Conservation (phyloP, 2,888 invertebrate genomes). For the Malachius bipustulatus region DNA sequence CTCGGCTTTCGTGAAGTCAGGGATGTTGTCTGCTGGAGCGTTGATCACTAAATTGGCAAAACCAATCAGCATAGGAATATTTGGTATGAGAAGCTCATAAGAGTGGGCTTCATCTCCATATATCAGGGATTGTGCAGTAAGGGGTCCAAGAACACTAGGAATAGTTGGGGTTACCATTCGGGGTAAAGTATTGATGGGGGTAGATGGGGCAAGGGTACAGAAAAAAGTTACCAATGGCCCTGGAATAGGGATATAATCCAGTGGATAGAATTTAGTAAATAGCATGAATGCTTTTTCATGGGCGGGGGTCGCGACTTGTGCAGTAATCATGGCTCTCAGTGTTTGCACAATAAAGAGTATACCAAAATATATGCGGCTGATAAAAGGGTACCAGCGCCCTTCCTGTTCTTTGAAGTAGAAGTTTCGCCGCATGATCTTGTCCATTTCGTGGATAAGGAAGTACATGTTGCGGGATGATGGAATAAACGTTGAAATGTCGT, state of each 20-base stretch:
- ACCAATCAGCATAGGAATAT: slow-evolving; percentile 4
- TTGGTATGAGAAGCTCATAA: not conserved
- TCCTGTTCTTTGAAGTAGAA: slow-evolving; percentile 7
- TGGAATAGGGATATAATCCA: slow-evolving; percentile 1
- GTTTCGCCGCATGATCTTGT: slow-evolving; percentile 3
- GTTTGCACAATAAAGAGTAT: slow-evolving; percentile 6
- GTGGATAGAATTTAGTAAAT: slow-evolving; percentile 5
- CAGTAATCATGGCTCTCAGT: not conserved
- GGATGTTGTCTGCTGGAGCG: slow-evolving; percentile 4
- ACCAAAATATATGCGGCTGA: slow-evolving; percentile 4
- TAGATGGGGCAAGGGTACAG: not conserved
- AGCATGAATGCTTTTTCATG: not conserved
- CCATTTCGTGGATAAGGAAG: not conserved
- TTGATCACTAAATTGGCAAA: not conserved
- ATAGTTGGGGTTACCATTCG: not conserved
- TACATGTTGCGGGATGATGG: slow-evolving; percentile 4
- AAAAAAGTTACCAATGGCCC: not conserved
- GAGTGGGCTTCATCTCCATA: slow-evolving; percentile 1
- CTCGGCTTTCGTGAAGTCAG: slow-evolving; percentile 4
- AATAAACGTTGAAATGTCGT: too few species aligned
- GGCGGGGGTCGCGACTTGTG: not conserved
- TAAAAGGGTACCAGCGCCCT: slow-evolving; percentile 6
- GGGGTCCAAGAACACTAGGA: not conserved
- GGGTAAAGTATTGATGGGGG: not conserved
- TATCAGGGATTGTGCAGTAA: not conserved